Base-by-base conservation (phyloP, 1,140 invertebrate genomes). In the Drosophila repleta region DNA sequence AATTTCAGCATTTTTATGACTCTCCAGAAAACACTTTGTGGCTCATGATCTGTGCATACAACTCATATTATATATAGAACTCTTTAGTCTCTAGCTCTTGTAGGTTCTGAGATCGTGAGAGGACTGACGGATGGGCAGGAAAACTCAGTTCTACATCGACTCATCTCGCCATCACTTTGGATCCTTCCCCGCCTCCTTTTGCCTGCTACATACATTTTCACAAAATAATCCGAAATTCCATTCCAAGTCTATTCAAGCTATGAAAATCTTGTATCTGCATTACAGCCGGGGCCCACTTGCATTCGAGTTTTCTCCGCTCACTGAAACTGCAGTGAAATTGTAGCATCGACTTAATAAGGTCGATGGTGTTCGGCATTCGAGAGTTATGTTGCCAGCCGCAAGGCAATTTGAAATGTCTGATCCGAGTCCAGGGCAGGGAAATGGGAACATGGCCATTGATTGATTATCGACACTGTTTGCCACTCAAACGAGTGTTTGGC, bases 401-500 rank as follows among this genome's bases (percentile, higher is more conserved):
- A 17, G 41, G 5, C 53, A 58, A 26, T 56, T 53, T 35, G 35
- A 61, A 45, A 52, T 39, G 17, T 3, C 20, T 37, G 5, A 37
- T 17, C 53, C 13, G 11, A 35, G 10, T n/a, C 17, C 26, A 41
- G 13, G 13, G 48, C 10, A 41, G 21, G 39, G 37, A 29, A 52
- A 17, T 15, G 61, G 20, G 26, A 70, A 60, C 52, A 62, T 48
- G 60, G 55, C 57, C 62, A 56, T 67, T 82, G 82, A 82, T 87
- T 87, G 82, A 87, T 87, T 87, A 87, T 76, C 75, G 71, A 87
- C 82, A 87, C 63, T 62, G 79, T 75, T 87, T 69, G 53, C 56
- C 82, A 85, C 82, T 85, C 69, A 39, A 74, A 43, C 49, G n/a
- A 56, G 35, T 57, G 26, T 46, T 67, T 21, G 10, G 46, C 17